Evolutionary conservation across 2,888 invertebrate species (phyloP), one percentile per base, ranked within the genome.

Genomic region (Leucophenga maculata): DNA sequence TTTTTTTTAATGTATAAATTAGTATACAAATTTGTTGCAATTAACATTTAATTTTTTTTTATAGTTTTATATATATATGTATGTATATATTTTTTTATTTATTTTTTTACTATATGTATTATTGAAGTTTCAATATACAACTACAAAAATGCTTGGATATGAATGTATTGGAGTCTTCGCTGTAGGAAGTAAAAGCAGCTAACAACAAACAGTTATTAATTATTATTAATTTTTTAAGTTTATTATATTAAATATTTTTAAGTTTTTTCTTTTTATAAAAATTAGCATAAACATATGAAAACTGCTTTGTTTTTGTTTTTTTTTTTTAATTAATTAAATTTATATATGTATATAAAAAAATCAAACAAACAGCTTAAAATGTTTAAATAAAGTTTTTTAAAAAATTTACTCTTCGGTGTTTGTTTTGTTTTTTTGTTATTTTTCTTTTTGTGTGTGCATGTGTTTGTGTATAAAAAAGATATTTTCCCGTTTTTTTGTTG

Each of bases 121-220:
- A 26, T 64, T 64, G 20, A 22, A 64, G 52, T 64, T 65, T 72
- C 69, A 73, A 73, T 72, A 72, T 73, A 64, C 48, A 64, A 64
- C 62, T 73, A 73, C 72, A 73, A 73, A 71, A 72, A 73, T 72
- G 72, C 72, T 72, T 65, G 72, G 72, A 73, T 72, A 72, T 80
- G 75, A 64, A 46, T 46, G 62, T 64, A 60, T 81, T 73, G 71
- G 76, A 79, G 77, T 80, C 80, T 80, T 80, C 83, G 83, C 39
- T 39, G 79, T 79, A 83, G 80, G 80, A 80, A 80, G 83, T 83
- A 77, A 75, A 80, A 83, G 80, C 80, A 81, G 83, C 80, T 80
- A 83, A 80, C 80, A 83, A 82, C 82, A 81, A 78, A 81, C 78
- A 78, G 75, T 82, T 79, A 75, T 75, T 44, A 32, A 39, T 65